Base-by-base conservation (phyloP, 2,797 vertebrate genomes). In the Momotus momota region DNA sequence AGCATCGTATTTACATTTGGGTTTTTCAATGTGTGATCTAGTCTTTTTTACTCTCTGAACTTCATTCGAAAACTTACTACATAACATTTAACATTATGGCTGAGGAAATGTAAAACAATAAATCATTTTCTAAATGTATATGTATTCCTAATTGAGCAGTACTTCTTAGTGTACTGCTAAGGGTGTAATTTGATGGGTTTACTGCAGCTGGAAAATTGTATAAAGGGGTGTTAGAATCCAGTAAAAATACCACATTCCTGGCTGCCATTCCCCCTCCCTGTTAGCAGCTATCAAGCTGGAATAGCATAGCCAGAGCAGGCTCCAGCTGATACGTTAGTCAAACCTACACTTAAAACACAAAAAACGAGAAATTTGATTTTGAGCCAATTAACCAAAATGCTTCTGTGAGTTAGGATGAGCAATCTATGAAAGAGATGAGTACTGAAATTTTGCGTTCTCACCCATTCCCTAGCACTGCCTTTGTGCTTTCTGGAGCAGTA, bases 211-310 rank as follows among this genome's bases (percentile, higher is more conserved):
- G 60, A 89, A 93, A 96, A 72, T 35, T 11, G 86, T 73, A 86
- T 52, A 86, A 95, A 97, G 85, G 40, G 49, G 57, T 64, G 64
- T 14, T 79, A 83, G 41, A 88, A 90, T 90, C 74, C 31, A 67
- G 71, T 73, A 81, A 74, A 91, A 86, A 94, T 82, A 67, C 45
- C 21, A 35, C 84, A 81, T 91, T 96, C 54, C 80, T 95, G 79
- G 84, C 72, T 89, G 48, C 45, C 41, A 35, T 90, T 91, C 27
- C 43, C 57, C 80, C 78, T 77, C 46, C 35, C 45, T 3, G 7
- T 74, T 67, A 72, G 93, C 64, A 94, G 60, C 64, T 92, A 86
- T 69, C 57, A 58, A 91, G 66, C 80, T 95, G 90, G 84, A 96
- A 81, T 5, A 90, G 80, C 38, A n/a, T 13, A 57, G 54, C 18